These are phyloP conservation scores for Pseudorhombus dupliciocellatus DNA, from an alignment of 2,113 vertebrate genomes.

Conservation along the genomic window DNA sequence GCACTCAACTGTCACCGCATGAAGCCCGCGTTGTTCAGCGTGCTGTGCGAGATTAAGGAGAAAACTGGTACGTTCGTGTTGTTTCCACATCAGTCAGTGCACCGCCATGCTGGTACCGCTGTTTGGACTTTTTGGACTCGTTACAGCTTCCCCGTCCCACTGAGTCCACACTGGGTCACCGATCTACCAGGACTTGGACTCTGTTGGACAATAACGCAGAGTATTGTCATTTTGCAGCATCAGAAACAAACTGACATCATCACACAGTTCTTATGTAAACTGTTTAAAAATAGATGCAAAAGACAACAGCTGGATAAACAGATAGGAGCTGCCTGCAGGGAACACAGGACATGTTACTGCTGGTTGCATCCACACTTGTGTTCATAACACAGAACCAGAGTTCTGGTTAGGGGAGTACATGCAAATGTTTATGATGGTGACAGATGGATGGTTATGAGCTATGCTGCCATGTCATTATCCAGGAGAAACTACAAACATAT, in stretches of 20 bases:
- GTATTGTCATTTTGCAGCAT: background rate
- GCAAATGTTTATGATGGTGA: background rate
- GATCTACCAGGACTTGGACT: background rate
- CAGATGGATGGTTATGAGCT: background rate
- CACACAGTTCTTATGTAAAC: background rate
- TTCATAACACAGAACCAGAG: background rate
- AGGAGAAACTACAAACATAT: background rate
- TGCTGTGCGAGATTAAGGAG: slow-evolving; percentile 86
- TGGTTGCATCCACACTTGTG: background rate
- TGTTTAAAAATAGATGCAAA: slow-evolving; percentile 9
- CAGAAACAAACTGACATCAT: background rate
- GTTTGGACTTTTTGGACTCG: background rate
- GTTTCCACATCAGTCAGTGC: background rate
- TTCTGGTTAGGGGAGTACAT: too few relatives aligned
- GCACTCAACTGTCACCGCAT: slow-evolving; percentile 86
- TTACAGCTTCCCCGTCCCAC: too few relatives aligned
- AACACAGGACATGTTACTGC: background rate
- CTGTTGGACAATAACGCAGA: background rate
- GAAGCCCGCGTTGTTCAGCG: slow-evolving; percentile 87
- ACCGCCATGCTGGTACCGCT: background rate
- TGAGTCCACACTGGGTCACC: background rate
- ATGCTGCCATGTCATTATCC: too few relatives aligned
- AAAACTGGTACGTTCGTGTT: slow-evolving; percentile 80
- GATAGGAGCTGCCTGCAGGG: background rate
- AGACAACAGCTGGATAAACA: slow-evolving; percentile 23